These are phyloP conservation scores for Heliangelus exortis DNA, from an alignment of 2,797 vertebrate species.

Conservation along the genomic window DNA sequence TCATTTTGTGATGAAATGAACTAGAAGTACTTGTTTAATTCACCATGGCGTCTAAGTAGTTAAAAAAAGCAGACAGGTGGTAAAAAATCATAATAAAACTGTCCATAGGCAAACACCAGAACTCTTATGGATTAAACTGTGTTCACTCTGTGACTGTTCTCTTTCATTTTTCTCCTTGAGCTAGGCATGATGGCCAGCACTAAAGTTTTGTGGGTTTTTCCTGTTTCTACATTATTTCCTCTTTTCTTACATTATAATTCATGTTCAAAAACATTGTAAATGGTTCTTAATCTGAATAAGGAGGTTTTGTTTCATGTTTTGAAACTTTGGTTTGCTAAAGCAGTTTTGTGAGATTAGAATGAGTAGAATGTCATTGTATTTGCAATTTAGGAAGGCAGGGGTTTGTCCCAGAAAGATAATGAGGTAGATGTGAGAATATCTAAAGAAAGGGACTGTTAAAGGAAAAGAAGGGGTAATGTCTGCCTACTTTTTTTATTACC, in stretches of 20 bases:
- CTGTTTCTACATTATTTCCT: background rate
- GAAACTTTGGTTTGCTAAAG: background rate
- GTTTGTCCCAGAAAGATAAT: background rate
- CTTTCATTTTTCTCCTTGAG: background rate
- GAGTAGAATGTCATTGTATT: background rate
- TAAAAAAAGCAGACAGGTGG: background rate
- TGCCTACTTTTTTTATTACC: background rate
- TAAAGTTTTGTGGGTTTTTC: background rate
- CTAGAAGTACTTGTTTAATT: background rate
- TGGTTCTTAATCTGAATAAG: background rate
- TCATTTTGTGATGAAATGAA: background rate
- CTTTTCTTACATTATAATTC: background rate
- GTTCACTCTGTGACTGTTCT: background rate
- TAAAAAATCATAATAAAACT: background rate
- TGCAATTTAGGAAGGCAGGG: background rate
- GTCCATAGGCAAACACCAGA: background rate
- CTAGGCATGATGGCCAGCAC: background rate
- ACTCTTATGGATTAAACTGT: background rate
- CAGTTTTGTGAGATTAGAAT: background rate
- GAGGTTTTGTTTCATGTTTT: background rate
- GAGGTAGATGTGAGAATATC: background rate
- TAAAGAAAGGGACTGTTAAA: background rate
- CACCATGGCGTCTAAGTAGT: background rate
- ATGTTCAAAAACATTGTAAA: background rate
- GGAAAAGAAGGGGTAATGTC: background rate